Percentiles rank a stretch among this genome's conserved stretches.
Conservation (phyloP, 2,888 invertebrate species). For the Caenorhabditis macrosperma region DNA sequence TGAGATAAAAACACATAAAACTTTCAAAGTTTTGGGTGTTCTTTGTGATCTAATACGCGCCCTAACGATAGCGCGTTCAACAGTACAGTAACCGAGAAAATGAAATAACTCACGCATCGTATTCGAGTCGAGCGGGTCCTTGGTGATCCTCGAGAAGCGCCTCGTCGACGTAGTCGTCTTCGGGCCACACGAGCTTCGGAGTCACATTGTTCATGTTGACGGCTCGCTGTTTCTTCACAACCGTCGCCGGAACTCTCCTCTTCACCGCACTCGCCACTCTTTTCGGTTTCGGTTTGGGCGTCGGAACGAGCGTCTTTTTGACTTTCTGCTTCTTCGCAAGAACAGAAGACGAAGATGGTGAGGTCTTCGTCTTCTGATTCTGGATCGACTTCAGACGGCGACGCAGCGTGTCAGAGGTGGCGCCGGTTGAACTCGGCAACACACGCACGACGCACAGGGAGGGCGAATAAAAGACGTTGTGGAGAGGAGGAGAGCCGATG, state of each 20-base stretch:
- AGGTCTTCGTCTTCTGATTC: constrained; percentile 39
- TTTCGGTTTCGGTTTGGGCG: not conserved
- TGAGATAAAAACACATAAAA: too few species aligned
- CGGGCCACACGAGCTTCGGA: constrained; percentile 61
- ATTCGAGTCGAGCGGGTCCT: constrained; percentile 62
- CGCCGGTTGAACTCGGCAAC: constrained; percentile 17
- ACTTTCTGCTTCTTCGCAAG: not conserved
- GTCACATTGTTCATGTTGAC: constrained; percentile 23
- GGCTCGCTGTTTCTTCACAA: constrained; percentile 1
- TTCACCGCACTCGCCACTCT: not conserved
- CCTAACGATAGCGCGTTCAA: too few species aligned
- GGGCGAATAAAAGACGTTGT: constrained; percentile 18
- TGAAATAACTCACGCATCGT: constrained; percentile 63
- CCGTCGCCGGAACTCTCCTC: not conserved
- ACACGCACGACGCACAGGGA: constrained; percentile 37
- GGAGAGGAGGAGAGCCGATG: not conserved
- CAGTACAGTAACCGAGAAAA: too few species aligned
- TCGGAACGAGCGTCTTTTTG: constrained; percentile 1
- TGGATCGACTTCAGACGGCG: constrained; percentile 15
- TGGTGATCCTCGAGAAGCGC: constrained; percentile 57
- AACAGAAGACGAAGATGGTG: constrained; percentile 47
- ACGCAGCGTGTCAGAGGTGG: constrained; percentile 36
- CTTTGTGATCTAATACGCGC: too few species aligned
- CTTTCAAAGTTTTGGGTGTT: too few species aligned
- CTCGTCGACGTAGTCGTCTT: constrained; percentile 60